Evolutionary conservation across 2,113 vertebrate genomes (phyloP), one percentile per base, ranked within the genome.

Genomic region (Colius striatus): DNA sequence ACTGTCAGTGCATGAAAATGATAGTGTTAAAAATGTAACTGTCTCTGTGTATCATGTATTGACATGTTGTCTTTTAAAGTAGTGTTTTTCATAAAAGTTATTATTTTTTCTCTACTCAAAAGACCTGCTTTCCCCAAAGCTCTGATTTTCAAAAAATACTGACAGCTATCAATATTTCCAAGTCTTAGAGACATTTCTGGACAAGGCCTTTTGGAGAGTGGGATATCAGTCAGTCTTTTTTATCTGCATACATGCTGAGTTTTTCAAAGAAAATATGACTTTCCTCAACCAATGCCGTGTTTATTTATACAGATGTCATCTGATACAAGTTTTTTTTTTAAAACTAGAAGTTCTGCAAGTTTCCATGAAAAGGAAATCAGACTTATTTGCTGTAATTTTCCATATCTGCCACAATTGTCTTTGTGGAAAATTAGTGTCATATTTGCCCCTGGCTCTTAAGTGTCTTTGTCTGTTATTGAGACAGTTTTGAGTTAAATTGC

Each of bases 401-500:
- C 67, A 3, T 83, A 29, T 90, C 60, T 86, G 36, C 50, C 47
- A 62, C 29, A 58, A 21, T 62, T 71, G 15, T 65, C 66, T 91
- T 87, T 72, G 66, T 88, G 63, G 88, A 80, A 92, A 90, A 90
- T 85, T 70, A 63, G 63, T 83, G 47, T 94, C 55, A 8, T 50
- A 62, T 85, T 93, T 70, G 63, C 82, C 55, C 27, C 63, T 80
- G 71, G 67, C 67, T 73, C 51, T 76, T 54, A 90, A 85, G 67
- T 83, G 54, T 73, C 79, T 95, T 85, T 90, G 73, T 81, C 84
- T 95, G 78, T 73, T 95, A 90, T 47, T 83, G 85, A 93, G 78
- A 70, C 47, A 77, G 60, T 76, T 93, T 83, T 70, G 54, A 91
- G 75, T 88, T 88, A 87, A 96, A 96, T 88, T 76, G 75, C 27